Percentiles rank a stretch among this genome's conserved stretches.
Conservation (phyloP, 2,113 vertebrate genomes). For the Rynchops niger region DNA sequence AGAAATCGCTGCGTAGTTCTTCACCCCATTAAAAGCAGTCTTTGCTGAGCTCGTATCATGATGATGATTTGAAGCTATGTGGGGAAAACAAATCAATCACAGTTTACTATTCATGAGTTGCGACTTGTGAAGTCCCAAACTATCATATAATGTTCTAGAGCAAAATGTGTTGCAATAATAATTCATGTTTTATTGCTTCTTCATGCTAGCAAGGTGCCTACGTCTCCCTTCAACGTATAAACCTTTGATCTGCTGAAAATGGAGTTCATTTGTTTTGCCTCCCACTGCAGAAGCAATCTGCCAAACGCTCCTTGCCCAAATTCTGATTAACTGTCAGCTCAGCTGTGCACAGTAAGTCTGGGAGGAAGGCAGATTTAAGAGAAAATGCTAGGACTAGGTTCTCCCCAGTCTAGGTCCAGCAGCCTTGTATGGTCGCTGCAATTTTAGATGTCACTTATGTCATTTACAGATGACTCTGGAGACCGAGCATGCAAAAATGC, state of each 20-base stretch:
- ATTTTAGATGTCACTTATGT: not conserved
- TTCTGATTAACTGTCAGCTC: not conserved
- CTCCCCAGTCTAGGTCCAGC: not conserved
- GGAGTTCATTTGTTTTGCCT: constrained; percentile 18
- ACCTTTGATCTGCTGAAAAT: constrained; percentile 22
- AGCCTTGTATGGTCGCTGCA: not conserved
- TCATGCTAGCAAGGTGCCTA: not conserved
- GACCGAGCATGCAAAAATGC: not conserved
- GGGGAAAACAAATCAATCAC: constrained; percentile 47
- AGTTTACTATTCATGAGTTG: not conserved
- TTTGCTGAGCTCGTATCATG: not conserved
- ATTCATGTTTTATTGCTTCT: constrained; percentile 24
- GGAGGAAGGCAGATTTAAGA: not conserved
- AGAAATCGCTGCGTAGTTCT: not conserved
- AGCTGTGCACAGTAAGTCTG: not conserved
- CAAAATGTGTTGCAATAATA: not conserved
- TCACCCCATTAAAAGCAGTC: not conserved
- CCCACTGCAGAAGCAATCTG: not conserved
- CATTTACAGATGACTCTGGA: not conserved
- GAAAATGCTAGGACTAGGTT: not conserved
- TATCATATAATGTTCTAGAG: constrained; percentile 2
- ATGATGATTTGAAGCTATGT: constrained; percentile 2
- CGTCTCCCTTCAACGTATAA: not conserved
- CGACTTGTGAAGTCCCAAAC: not conserved
- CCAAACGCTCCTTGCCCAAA: not conserved